Evolutionary conservation across 2,797 vertebrate species (phyloP).

Genomic region (Acipenser oxyrinchus): DNA sequence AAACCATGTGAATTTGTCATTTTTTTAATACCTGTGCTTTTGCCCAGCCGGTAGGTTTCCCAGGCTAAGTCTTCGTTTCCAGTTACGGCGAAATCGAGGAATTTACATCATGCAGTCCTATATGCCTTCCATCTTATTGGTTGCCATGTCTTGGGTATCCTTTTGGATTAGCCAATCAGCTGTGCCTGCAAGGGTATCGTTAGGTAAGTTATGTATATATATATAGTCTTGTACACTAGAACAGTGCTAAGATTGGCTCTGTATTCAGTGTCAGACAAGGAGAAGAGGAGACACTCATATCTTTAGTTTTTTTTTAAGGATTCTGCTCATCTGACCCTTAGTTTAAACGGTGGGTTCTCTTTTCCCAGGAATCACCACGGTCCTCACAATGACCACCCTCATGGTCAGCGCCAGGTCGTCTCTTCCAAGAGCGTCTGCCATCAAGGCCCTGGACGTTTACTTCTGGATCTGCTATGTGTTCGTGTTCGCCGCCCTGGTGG

Average conservation of each 20-base stretch:
- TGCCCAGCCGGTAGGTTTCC: slow-evolving; percentile 83
- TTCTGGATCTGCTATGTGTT: slow-evolving; percentile 99
- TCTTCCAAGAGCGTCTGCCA: slow-evolving; percentile 85
- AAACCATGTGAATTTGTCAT: too few species aligned
- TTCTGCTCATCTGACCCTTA: too few species aligned
- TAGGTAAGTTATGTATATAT: slow-evolving; percentile 59
- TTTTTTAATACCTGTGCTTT: not conserved
- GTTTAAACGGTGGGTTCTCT: not conserved
- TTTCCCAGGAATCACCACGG: slow-evolving; percentile 87
- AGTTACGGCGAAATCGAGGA: slow-evolving; percentile 81
- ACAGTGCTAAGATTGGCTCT: too few species aligned
- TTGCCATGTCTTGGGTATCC: slow-evolving; percentile 98
- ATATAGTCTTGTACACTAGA: too few species aligned
- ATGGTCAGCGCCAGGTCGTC: slow-evolving; percentile 95
- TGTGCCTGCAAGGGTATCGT: slow-evolving; percentile 87
- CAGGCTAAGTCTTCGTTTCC: slow-evolving; percentile 84
- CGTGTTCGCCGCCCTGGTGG: slow-evolving; percentile 90
- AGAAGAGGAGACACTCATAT: too few species aligned
- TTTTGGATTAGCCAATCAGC: slow-evolving; percentile 98
- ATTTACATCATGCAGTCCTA: slow-evolving; percentile 99
- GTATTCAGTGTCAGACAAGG: too few species aligned
- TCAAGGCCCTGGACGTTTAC: slow-evolving; percentile 94
- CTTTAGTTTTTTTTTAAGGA: too few species aligned
- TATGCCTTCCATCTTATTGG: slow-evolving; percentile 88
- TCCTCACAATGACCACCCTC: slow-evolving; percentile 95